Conservation (phyloP, 2,888 invertebrate species). For the Blera fallax region DNA sequence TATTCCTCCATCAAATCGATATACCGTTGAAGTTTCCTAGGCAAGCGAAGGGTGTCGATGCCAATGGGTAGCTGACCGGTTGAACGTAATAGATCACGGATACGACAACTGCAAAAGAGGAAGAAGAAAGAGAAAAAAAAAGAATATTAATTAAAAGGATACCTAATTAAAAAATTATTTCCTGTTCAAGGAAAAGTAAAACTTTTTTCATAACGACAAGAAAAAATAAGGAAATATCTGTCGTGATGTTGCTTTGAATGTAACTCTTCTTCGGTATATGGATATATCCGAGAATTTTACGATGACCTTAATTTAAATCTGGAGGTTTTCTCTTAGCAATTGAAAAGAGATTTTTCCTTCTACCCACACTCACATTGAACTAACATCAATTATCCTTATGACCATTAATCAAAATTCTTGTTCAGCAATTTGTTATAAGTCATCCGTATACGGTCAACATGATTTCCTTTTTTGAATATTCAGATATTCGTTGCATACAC, state of each 20-base stretch:
- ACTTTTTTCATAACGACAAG: slow-evolving; percentile 3
- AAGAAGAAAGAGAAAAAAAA: not conserved
- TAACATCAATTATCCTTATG: slow-evolving; percentile 24
- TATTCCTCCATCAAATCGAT: slow-evolving; percentile 87
- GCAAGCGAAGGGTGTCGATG: slow-evolving; percentile 87
- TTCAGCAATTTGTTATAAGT: slow-evolving; percentile 36
- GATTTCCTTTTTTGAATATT: not conserved
- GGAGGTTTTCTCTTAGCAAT: not conserved
- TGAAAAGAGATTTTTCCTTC: not conserved
- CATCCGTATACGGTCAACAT: slow-evolving; percentile 24
- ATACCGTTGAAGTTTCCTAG: slow-evolving; percentile 86
- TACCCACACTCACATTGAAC: not conserved
- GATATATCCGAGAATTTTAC: too few relatives aligned
- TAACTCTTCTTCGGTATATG: not conserved
- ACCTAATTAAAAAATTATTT: slow-evolving; percentile 23
- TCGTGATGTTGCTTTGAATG: not conserved
- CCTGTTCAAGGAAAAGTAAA: not conserved
- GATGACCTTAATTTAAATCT: not conserved
- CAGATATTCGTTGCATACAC: not conserved
- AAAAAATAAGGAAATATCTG: not conserved
- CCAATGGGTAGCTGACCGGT: slow-evolving; percentile 90
- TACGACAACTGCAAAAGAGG: slow-evolving; percentile 83
- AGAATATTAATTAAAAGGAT: not conserved
- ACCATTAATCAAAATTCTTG: slow-evolving; percentile 40
- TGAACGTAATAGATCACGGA: slow-evolving; percentile 86